Evolutionary conservation across 2,113 vertebrate genomes (phyloP).

Genomic region (Turdus rufiventris): DNA sequence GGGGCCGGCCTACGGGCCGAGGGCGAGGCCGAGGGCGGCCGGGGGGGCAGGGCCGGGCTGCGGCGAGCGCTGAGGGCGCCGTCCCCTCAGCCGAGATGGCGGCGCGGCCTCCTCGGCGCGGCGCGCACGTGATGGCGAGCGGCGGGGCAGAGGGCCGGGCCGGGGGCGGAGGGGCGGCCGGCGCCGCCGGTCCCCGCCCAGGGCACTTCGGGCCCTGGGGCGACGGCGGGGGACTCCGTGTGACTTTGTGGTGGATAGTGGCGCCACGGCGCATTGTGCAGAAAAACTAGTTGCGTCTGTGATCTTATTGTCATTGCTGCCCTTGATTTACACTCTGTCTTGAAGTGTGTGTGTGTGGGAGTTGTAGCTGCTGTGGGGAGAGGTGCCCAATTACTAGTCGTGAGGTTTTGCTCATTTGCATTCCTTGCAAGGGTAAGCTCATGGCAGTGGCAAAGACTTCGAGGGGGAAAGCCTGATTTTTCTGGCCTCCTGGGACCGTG

Average conservation of each 20-base stretch:
- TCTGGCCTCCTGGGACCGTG: not conserved
- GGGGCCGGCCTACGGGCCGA: accelerated
- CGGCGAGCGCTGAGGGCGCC: not conserved
- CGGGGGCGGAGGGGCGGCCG: not conserved
- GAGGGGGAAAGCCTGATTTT: not conserved
- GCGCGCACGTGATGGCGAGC: not conserved
- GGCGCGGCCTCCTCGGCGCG: not conserved
- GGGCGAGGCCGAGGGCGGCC: too few species aligned
- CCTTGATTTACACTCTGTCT: not conserved
- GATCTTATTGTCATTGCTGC: accelerated
- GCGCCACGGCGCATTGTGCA: accelerated
- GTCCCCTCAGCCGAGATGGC: not conserved
- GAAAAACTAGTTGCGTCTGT: not conserved
- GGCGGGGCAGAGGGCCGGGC: not conserved
- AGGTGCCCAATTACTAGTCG: accelerated
- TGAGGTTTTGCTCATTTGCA: accelerated
- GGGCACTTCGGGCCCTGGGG: accelerated
- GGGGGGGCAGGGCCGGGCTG: accelerated
- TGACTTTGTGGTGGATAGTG: accelerated
- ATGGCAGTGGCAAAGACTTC: not conserved
- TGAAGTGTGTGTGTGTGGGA: not conserved
- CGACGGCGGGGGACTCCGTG: accelerated
- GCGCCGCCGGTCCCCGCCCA: accelerated
- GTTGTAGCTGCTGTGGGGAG: not conserved
- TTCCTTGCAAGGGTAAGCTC: accelerated